Evolutionary conservation across 2,113 vertebrate species (phyloP).

Genomic region (Tenrec ecaudatus): DNA sequence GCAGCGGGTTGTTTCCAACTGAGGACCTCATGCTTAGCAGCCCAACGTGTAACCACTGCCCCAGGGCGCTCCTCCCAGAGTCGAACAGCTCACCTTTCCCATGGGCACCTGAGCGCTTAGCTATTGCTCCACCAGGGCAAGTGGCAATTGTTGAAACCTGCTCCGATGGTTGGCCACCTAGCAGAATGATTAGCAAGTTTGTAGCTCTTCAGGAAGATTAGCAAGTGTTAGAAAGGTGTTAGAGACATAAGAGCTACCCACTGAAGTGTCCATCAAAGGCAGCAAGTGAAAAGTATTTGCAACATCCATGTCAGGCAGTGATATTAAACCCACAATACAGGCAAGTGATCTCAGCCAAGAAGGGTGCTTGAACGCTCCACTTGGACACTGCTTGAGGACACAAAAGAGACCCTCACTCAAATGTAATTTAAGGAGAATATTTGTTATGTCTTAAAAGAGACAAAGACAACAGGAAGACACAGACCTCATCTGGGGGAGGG

Average conservation of each 20-base stretch:
- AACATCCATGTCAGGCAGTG: background rate
- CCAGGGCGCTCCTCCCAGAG: too few species aligned
- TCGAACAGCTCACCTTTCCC: too few species aligned
- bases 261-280: background rate
- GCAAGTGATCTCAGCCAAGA: too few species aligned
- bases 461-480: too few species aligned
- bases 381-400: too few species aligned
- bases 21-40: background rate
- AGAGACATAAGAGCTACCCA: background rate
- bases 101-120: too few species aligned
- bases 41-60: background rate
- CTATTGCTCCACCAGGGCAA: background rate
- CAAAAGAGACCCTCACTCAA: too few species aligned
- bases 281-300: slow-evolving; percentile 37
- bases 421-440: too few species aligned
- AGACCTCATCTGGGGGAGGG: too few species aligned
- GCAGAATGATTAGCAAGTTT: too few species aligned
- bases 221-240: background rate
- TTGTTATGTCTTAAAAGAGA: too few species aligned
- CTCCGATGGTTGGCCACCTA: background rate
- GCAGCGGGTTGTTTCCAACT: background rate
- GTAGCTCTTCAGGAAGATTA: slow-evolving; percentile 2
- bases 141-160: background rate
- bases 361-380: too few species aligned
- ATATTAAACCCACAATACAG: background rate